Base-by-base conservation (phyloP, 2,888 invertebrate species). In the Heteromyza rotundicornis region DNA sequence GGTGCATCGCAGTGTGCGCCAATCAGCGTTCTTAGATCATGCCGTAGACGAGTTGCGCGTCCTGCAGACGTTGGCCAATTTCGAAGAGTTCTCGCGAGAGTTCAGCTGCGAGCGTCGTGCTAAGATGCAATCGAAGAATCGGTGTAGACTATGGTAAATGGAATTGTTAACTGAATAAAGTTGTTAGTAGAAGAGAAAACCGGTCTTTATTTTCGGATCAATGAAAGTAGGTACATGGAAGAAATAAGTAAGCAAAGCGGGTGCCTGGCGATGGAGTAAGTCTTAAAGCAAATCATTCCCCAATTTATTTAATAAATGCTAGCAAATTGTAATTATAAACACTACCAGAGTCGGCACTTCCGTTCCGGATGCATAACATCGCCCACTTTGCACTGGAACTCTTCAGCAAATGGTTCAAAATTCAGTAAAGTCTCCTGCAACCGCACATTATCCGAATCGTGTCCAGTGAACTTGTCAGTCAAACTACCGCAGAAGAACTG, bases 1-100 rank as follows among this genome's bases (percentile, higher is more conserved):
- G 27, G 64, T 70, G 17, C 80, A 81, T 20, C 70, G 72, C 14
- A 67, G 70, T 5, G 56, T 72, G 0, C 63, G 69, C 1, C 70
- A 70, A 0, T 65, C 70, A 0, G 67, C 70, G 1, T 70, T 68
- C 49, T 64, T 77, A 70, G 76, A 77, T 56, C 81, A 81, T 58
- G 80, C 79, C 0, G 59, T 71, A 8, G 77, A 81, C 44, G 81
- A 80, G 60, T 14, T 81, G 36, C 67, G 80, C 0, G 81, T 81
- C 1, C 56, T 76, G 53, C 80, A 81, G 50, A 76, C 82, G 0
- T 24, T 80, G 64, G 81, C 74, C 32, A 78, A 81, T 60, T 81
- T 75, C 23, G 81, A 80, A 32, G 79, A 81, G 24, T 81, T 81
- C 56, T 74, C 80, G 0, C 60, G 66, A 0, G 76, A 70, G 5